Evolutionary conservation across 2,888 invertebrate species (phyloP).

Genomic region (Leuctra nigra): DNA sequence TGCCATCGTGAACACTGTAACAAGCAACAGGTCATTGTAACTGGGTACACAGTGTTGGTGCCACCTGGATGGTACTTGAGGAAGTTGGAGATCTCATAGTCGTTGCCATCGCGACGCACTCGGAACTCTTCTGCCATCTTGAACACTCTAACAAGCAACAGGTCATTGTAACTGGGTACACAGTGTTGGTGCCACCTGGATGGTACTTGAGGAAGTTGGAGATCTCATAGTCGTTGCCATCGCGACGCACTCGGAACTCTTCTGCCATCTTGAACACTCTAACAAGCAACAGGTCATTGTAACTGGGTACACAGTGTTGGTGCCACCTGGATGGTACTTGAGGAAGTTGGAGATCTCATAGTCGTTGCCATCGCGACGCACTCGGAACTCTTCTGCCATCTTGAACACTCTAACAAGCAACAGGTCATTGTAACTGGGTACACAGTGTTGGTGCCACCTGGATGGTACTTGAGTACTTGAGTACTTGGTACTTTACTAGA

Average conservation of each 20-base stretch:
- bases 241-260: slow-evolving; percentile 41
- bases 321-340: slow-evolving; percentile 67
- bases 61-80: slow-evolving; percentile 70
- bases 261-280: slow-evolving; percentile 36
- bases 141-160: too few species aligned
- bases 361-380: slow-evolving; percentile 41
- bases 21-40: slow-evolving; percentile 46
- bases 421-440: too few species aligned
- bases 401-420: too few species aligned
- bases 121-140: slow-evolving; percentile 38
- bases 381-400: slow-evolving; percentile 36
- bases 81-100: slow-evolving; percentile 59
- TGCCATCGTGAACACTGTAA: slow-evolving; percentile 37
- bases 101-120: slow-evolving; percentile 41
- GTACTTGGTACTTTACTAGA: too few species aligned
- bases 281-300: slow-evolving; percentile 47
- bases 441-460: slow-evolving; percentile 63
- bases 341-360: slow-evolving; percentile 62
- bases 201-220: slow-evolving; percentile 59
- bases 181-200: slow-evolving; percentile 63
- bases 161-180: slow-evolving; percentile 51
- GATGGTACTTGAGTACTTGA: slow-evolving; percentile 64
- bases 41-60: slow-evolving; percentile 56
- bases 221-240: slow-evolving; percentile 53
- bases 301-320: slow-evolving; percentile 53